These are phyloP conservation scores for Agonopterix alstromeriana DNA, from an alignment of 2,888 invertebrate genomes.

Conservation along the genomic window DNA sequence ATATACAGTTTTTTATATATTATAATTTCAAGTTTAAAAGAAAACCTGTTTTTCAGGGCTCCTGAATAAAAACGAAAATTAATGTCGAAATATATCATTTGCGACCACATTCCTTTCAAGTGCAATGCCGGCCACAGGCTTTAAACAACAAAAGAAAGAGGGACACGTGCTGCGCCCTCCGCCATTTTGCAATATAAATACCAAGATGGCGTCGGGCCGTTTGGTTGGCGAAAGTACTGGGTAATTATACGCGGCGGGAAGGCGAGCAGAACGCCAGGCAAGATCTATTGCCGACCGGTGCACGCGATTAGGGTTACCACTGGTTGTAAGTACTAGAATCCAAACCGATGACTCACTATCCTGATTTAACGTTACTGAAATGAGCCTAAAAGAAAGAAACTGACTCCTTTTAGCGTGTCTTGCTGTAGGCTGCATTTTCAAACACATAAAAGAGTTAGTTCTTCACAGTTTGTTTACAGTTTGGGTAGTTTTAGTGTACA, in stretches of 20 bases:
- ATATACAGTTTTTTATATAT: too few relatives aligned
- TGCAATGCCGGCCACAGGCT: slow-evolving; percentile 26
- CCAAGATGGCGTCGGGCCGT: slow-evolving; percentile 67
- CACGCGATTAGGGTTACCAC: neutral
- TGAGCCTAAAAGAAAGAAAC: too few relatives aligned
- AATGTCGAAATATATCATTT: slow-evolving; percentile 6
- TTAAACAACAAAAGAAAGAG: slow-evolving; percentile 57
- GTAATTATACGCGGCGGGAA: slow-evolving; percentile 66
- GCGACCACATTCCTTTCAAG: slow-evolving; percentile 17
- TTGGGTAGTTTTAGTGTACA: too few relatives aligned
- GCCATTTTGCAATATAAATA: slow-evolving; percentile 74
- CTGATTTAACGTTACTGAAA: too few relatives aligned
- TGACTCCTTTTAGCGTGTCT: too few relatives aligned
- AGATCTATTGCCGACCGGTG: slow-evolving; percentile 60
- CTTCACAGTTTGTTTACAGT: too few relatives aligned
- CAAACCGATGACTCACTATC: too few relatives aligned
- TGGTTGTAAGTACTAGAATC: too few relatives aligned
- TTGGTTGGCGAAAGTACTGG: slow-evolving; percentile 64
- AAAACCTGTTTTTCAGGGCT: too few relatives aligned
- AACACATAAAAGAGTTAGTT: too few relatives aligned
- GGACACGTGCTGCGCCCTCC: slow-evolving; percentile 58
- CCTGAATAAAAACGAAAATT: neutral
- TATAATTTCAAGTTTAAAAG: too few relatives aligned
- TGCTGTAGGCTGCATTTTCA: too few relatives aligned
- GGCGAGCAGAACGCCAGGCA: slow-evolving; percentile 53